These are phyloP conservation scores for Remorina albescens DNA, from an alignment of 2,797 vertebrate species.

Conservation along the genomic window DNA sequence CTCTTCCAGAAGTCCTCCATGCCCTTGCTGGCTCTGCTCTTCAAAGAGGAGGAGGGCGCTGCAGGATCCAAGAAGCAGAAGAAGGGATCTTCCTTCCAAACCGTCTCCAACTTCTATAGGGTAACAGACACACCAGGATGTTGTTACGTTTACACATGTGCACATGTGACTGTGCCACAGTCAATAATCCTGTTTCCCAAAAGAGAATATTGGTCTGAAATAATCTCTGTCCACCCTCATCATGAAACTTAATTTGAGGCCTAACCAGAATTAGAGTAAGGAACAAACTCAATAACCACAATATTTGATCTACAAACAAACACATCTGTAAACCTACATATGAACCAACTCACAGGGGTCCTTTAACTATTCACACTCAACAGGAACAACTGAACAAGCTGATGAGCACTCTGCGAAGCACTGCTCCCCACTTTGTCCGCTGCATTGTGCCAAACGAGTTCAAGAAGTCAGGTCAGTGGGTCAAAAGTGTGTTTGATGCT, in stretches of 20 bases:
- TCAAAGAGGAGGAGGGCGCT: conserved; percentile 79
- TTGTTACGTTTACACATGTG: not conserved
- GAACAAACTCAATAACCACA: too few relatives aligned
- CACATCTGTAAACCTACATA: conserved; percentile 4
- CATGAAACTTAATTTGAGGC: not conserved
- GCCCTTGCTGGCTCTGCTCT: conserved; percentile 73
- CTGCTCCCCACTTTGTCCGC: conserved; percentile 89
- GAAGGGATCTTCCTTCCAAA: conserved; percentile 80
- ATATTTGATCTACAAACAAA: not conserved
- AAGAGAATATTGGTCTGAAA: too few relatives aligned
- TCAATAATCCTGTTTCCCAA: too few relatives aligned
- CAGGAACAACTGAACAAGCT: conserved; percentile 91
- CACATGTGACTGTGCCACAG: too few relatives aligned
- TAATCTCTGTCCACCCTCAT: not conserved
- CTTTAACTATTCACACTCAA: conserved; percentile 14
- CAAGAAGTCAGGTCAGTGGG: conserved; percentile 85
- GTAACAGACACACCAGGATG: conserved; percentile 31
- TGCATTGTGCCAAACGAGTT: conserved; percentile 91
- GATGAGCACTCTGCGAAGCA: conserved; percentile 88
- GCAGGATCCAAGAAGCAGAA: conserved; percentile 79
- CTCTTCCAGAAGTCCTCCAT: conserved; percentile 81
- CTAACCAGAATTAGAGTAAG: not conserved
- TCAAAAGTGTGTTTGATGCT: not conserved
- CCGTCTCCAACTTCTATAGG: conserved; percentile 79
- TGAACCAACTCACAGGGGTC: not conserved